phyloP scores from a whole-genome alignment of 2,888 invertebrate species.

The Drosophila flavopinicola region DNA sequence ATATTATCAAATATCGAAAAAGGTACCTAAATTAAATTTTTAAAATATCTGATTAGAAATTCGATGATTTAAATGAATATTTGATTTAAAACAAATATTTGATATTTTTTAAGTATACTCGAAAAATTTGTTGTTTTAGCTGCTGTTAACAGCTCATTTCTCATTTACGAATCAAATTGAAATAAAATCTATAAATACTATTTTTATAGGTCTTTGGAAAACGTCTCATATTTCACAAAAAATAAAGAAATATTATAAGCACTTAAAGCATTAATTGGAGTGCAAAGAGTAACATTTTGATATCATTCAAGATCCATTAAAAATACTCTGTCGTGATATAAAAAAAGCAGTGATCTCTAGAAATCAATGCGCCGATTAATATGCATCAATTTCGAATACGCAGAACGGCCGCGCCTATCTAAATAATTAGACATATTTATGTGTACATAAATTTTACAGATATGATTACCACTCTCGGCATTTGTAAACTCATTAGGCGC shows the following conservation, averaged over 20 bases:
- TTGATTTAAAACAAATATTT: too few species aligned
- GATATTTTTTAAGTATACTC: too few species aligned
- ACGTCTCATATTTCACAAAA: not conserved
- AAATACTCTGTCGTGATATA: not conserved
- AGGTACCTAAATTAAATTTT: too few species aligned
- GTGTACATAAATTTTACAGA: slow-evolving; percentile 68
- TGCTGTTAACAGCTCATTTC: too few species aligned
- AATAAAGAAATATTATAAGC: not conserved
- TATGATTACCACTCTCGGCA: slow-evolving; percentile 53
- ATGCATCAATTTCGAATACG: slow-evolving; percentile 9
- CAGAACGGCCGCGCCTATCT: slow-evolving; percentile 38
- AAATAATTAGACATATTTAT: slow-evolving; percentile 80
- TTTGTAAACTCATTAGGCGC: slow-evolving; percentile 33
- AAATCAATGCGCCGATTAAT: slow-evolving; percentile 9
- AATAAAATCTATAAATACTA: not conserved
- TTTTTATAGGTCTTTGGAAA: too few species aligned
- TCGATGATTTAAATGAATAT: too few species aligned
- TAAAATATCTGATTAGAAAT: too few species aligned
- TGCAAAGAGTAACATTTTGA: not conserved
- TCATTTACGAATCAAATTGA: too few species aligned
- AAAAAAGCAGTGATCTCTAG: not conserved
- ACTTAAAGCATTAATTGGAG: not conserved
- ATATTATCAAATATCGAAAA: too few species aligned
- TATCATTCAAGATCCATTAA: not conserved
- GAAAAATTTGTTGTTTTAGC: too few species aligned